phyloP scores from a whole-genome alignment of 1,140 invertebrate species.

The Coelopa frigida region DNA sequence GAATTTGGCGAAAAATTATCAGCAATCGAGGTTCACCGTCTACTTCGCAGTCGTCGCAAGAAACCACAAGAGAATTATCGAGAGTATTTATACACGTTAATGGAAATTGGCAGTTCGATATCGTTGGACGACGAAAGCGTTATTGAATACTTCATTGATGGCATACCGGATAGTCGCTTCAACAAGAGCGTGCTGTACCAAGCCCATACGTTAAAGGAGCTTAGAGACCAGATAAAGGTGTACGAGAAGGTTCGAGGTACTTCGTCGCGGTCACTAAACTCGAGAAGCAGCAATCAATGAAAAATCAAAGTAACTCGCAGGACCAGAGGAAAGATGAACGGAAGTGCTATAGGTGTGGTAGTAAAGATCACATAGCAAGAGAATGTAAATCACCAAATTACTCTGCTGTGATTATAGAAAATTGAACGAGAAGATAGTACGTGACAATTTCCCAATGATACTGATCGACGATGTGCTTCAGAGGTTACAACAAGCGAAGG shows the following conservation, averaged over 20 bases:
- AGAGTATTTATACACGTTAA: neutral
- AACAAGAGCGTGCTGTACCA: neutral
- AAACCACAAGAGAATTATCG: neutral
- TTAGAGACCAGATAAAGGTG: neutral
- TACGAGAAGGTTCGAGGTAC: neutral
- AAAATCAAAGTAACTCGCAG: neutral
- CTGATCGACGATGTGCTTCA: conserved; percentile 11
- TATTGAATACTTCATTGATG: conserved; percentile 1
- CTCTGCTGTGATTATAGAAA: conserved; percentile 20
- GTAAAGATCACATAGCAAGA: neutral
- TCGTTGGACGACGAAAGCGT: neutral
- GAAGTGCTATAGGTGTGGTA: neutral
- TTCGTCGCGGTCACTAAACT: neutral
- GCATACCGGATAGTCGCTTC: neutral
- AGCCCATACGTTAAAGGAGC: neutral
- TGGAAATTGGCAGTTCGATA: neutral
- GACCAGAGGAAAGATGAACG: neutral
- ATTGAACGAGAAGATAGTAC: conserved; percentile 13
- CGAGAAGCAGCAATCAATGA: neutral
- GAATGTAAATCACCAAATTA: too few species aligned
- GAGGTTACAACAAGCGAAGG: conserved; percentile 1
- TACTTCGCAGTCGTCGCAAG: neutral
- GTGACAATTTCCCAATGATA: conserved; percentile 6
- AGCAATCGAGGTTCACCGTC: neutral
- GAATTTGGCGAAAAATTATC: neutral